phyloP scores from a whole-genome alignment of 2,888 invertebrate genomes.

The Aleiodes alternator region DNA sequence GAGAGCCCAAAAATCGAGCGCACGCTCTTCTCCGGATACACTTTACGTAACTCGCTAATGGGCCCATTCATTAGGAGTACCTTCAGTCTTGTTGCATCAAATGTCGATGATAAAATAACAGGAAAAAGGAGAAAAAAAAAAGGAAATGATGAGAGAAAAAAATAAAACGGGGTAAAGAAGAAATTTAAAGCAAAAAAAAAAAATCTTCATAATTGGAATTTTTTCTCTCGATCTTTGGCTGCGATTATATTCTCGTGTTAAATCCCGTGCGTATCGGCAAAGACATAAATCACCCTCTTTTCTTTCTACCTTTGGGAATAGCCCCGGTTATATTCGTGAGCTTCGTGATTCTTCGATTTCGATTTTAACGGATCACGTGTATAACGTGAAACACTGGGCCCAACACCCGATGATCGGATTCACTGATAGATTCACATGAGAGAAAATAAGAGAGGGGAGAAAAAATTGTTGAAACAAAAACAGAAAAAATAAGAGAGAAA shows the following conservation, averaged over 20 bases:
- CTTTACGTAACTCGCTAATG: slow-evolving; percentile 58
- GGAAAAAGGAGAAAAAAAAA: neutral
- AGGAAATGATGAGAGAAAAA: neutral
- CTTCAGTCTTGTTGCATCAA: slow-evolving; percentile 37
- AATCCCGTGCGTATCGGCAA: slow-evolving; percentile 58
- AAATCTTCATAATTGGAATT: slow-evolving; percentile 32
- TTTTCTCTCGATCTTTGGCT: slow-evolving; percentile 47
- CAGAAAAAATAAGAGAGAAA: neutral
- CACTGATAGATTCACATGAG: slow-evolving; percentile 53
- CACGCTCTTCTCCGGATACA: slow-evolving; percentile 47
- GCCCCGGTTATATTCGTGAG: slow-evolving; percentile 53
- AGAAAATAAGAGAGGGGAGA: slow-evolving; percentile 26
- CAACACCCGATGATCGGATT: slow-evolving; percentile 52
- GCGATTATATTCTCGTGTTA: slow-evolving; percentile 61
- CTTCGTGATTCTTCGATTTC: slow-evolving; percentile 55
- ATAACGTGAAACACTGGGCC: slow-evolving; percentile 46
- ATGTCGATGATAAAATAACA: slow-evolving; percentile 4
- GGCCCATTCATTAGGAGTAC: slow-evolving; percentile 57
- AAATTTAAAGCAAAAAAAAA: neutral
- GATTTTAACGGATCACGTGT: slow-evolving; percentile 54
- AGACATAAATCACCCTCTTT: slow-evolving; percentile 51
- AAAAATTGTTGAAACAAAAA: neutral
- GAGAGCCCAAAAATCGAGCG: slow-evolving; percentile 50
- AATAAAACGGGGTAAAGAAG: neutral
- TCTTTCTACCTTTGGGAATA: slow-evolving; percentile 36